These are phyloP conservation scores for Drosophila suzukii DNA, from an alignment of 1,140 invertebrate genomes.

Conservation along the genomic window DNA sequence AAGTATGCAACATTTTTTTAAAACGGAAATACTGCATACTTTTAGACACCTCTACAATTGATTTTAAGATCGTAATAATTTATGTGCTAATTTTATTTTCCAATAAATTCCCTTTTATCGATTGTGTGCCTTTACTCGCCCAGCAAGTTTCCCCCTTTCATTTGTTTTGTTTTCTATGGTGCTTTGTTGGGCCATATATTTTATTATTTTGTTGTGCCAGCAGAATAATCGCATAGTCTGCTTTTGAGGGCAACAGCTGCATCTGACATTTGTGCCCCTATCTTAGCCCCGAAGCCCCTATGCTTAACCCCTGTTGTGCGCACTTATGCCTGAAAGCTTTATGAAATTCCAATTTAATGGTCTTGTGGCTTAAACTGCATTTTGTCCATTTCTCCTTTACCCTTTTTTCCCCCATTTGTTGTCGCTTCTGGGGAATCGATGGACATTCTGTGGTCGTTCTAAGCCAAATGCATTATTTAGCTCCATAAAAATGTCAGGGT, in stretches of 20 bases:
- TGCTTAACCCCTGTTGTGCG: constrained; percentile 20
- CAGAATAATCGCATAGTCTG: constrained; percentile 37
- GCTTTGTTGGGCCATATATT: constrained; percentile 21
- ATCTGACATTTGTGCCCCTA: constrained; percentile 10
- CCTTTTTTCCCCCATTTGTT: constrained; percentile 1
- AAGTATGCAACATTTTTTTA: no score
- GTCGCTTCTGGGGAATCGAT: constrained; percentile 19
- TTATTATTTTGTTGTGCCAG: constrained; percentile 32
- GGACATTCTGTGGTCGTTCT: constrained; percentile 29
- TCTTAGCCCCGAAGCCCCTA: constrained; percentile 2
- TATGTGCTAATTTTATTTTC: neutral
- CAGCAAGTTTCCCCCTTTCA: constrained; percentile 3
- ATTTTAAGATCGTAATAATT: neutral
- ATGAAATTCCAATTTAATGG: constrained; percentile 37
- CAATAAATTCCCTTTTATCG: neutral
- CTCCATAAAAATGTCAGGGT: constrained; percentile 40
- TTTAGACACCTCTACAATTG: neutral
- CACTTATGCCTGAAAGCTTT: constrained; percentile 19
- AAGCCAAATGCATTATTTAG: constrained; percentile 54
- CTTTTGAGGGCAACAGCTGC: constrained; percentile 35
- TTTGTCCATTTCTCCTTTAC: constrained; percentile 6
- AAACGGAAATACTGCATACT: neutral
- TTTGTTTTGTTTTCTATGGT: constrained; percentile 5
- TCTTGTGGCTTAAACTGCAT: constrained; percentile 29
- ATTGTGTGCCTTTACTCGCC: neutral